Evolutionary conservation across 2,797 vertebrate species (phyloP).

Genomic region (Rhinoraja longicauda): DNA sequence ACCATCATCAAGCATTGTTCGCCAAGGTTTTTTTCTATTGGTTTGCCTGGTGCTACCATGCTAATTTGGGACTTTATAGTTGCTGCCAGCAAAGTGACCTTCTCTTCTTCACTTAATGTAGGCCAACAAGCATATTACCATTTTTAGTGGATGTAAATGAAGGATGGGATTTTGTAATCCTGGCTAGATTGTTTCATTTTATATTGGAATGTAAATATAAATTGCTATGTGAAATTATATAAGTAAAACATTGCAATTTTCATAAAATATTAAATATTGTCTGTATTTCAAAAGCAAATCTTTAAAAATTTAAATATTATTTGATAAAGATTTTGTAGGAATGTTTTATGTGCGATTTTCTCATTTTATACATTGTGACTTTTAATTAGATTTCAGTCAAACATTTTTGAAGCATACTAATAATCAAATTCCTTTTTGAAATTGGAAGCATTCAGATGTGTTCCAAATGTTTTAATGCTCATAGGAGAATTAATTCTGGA

Average conservation of each 20-base stretch:
- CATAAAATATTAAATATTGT: neutral
- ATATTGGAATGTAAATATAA: neutral
- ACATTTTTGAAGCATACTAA: neutral
- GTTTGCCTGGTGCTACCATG: constrained; percentile 93
- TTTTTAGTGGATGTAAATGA: neutral
- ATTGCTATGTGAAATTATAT: neutral
- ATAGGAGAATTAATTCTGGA: neutral
- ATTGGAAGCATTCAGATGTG: neutral
- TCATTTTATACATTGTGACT: neutral
- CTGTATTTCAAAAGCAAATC: neutral
- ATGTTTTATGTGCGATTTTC: neutral
- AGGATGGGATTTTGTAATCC: neutral
- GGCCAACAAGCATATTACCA: constrained; percentile 44
- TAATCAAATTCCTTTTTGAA: neutral
- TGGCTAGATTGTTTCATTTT: neutral
- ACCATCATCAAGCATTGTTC: constrained; percentile 99
- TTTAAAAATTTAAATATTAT: neutral
- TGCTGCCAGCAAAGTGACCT: constrained; percentile 86
- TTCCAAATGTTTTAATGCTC: neutral
- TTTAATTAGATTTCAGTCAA: neutral
- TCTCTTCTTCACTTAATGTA: constrained; percentile 93
- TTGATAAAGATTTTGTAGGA: neutral
- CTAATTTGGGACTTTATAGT: constrained; percentile 95
- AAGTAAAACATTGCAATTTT: neutral
- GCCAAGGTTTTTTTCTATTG: constrained; percentile 92